Percentiles rank a stretch among this genome's conserved stretches.
Evolutionary conservation across 2,888 invertebrate genomes (phyloP).

Genomic region (Mythimna impura): DNA sequence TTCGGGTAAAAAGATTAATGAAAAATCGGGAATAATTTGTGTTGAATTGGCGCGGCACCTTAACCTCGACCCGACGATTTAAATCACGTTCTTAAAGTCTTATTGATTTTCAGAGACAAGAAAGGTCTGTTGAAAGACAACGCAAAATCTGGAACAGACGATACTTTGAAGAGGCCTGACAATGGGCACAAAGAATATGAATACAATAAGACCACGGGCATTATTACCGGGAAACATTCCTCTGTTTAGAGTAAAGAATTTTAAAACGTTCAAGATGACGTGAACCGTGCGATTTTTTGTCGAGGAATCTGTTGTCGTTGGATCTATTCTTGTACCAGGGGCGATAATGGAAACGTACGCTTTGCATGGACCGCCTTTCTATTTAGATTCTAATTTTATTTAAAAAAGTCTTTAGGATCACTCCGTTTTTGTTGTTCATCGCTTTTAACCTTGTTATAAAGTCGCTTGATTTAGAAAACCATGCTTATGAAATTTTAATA

Average conservation of each 20-base stretch:
- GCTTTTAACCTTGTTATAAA: conserved; percentile 9
- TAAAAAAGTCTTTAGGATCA: conserved; percentile 11
- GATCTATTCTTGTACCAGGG: conserved; percentile 30
- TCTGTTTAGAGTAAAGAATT: conserved; percentile 74
- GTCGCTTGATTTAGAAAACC: conserved; percentile 3
- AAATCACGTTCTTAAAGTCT: conserved; percentile 45
- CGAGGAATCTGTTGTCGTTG: conserved; percentile 42
- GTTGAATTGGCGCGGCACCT: conserved; percentile 53
- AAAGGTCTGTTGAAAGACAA: conserved; percentile 84
- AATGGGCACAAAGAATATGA: conserved; percentile 85
- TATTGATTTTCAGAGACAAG: conserved; percentile 82
- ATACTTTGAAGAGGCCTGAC: conserved; percentile 73
- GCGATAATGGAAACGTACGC: conserved; percentile 19
- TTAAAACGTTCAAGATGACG: conserved; percentile 55
- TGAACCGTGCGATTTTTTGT: conserved; percentile 56
- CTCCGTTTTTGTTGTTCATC: conserved; percentile 11
- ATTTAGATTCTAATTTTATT: background rate
- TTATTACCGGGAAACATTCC: conserved; percentile 88
- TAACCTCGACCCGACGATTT: conserved; percentile 43
- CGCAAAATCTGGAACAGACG: conserved; percentile 71
- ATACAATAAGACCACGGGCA: conserved; percentile 86
- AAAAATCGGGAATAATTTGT: conserved; percentile 57
- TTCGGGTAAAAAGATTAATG: conserved; percentile 50
- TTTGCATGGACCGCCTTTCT: conserved; percentile 32
- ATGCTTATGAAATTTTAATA: conserved; percentile 1